phyloP scores from a whole-genome alignment of 2,113 vertebrate species.

The Carassius carassius region DNA sequence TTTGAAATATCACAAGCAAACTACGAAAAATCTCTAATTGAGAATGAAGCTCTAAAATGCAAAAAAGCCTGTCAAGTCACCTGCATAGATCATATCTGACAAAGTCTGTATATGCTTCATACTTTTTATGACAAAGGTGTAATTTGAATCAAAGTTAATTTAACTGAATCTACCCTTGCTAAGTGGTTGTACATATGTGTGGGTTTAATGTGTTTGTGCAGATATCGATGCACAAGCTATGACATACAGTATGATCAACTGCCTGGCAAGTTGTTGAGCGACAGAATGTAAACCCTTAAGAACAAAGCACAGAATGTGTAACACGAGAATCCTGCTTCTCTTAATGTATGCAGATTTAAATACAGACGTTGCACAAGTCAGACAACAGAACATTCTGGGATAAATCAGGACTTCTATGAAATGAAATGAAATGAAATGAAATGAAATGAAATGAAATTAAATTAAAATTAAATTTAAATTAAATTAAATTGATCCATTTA shows the following conservation, averaged over 20 bases:
- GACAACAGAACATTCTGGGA: not conserved
- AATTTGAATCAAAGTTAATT: not conserved
- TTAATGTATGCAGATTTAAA: constrained; percentile 10
- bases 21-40: not conserved
- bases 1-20: constrained; percentile 8
- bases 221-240: not conserved
- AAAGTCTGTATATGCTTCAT: not conserved
- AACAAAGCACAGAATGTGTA: not conserved
- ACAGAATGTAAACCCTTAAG: not conserved
- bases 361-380: not conserved
- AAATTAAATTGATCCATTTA: no score
- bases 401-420: not conserved
- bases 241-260: not conserved
- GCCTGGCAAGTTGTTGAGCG: not conserved
- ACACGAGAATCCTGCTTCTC: constrained; percentile 38
- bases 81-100: not conserved
- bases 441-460: no score
- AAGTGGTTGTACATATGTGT: not conserved
- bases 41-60: not conserved
- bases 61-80: not conserved
- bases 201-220: not conserved
- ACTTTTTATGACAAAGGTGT: not conserved
- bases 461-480: no score
- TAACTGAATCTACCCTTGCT: not conserved
- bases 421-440: no score